These are phyloP conservation scores for Conus ventricosus DNA, from an alignment of 1,140 invertebrate genomes.

Conservation along the genomic window DNA sequence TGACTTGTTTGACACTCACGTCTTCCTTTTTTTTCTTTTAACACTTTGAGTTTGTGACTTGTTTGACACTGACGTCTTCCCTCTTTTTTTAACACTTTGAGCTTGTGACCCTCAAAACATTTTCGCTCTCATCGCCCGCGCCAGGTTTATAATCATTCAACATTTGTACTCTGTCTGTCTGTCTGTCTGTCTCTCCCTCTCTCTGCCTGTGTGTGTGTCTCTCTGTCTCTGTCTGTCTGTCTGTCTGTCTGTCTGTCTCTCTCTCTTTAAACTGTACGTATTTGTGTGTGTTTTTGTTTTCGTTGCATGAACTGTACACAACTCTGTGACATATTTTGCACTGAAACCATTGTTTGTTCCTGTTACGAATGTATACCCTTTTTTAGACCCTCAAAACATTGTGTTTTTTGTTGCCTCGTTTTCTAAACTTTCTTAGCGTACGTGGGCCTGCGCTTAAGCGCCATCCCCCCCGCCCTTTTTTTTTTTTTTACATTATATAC, in stretches of 20 bases:
- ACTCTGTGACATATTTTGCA: background rate
- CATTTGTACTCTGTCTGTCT: background rate
- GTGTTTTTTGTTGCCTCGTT: too few species aligned
- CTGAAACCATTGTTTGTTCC: background rate
- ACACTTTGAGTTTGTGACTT: background rate
- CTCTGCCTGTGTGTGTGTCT: background rate
- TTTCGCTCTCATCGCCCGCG: too few species aligned
- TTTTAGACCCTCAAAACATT: too few species aligned
- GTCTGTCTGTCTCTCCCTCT: conserved; percentile 14
- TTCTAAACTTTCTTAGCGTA: too few species aligned
- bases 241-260: conserved; percentile 12
- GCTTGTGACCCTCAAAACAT: too few species aligned
- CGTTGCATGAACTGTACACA: background rate
- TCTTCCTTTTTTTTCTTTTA: background rate
- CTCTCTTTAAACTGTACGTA: conserved; percentile 11
- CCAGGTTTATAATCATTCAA: background rate
- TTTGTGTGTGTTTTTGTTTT: background rate
- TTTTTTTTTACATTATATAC: too few species aligned
- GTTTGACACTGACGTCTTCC: too few species aligned
- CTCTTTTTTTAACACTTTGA: too few species aligned
- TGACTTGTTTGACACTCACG: too few species aligned
- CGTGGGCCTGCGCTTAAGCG: too few species aligned
- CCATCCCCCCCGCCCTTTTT: too few species aligned
- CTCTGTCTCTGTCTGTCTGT: background rate
- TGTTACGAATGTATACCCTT: background rate